Percentiles rank a stretch among this genome's conserved stretches.
Conservation (phyloP, 2,797 vertebrate genomes). For the Scyliorhinus canicula region DNA sequence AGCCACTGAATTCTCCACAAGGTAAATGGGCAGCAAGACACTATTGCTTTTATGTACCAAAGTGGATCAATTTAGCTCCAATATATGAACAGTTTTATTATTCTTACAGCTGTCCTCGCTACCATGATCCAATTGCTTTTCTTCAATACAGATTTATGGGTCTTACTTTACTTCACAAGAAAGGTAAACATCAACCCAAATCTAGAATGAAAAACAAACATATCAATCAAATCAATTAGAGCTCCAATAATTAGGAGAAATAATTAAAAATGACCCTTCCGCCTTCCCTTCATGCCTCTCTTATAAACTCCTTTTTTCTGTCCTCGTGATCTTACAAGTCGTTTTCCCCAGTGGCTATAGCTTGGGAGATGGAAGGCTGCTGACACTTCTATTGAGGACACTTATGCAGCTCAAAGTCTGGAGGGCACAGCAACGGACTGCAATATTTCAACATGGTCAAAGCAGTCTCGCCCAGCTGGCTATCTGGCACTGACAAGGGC, state of each 20-base stretch:
- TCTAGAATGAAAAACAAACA: background rate
- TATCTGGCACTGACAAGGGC: background rate
- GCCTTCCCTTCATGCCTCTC: background rate
- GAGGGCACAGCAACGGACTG: background rate
- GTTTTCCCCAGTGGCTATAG: background rate
- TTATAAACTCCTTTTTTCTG: background rate
- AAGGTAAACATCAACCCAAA: background rate
- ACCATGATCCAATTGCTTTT: background rate
- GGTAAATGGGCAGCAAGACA: background rate
- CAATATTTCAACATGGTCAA: background rate
- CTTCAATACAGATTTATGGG: background rate
- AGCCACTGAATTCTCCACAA: background rate
- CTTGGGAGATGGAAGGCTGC: background rate
- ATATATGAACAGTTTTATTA: background rate
- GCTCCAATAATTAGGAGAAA: background rate
- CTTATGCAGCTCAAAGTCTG: background rate
- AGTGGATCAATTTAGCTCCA: background rate
- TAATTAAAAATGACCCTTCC: background rate
- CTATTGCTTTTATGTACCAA: background rate
- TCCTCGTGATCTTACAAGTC: too few species aligned
- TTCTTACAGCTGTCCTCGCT: background rate
- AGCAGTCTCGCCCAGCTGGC: background rate
- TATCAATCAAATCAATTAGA: background rate
- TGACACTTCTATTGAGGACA: background rate
- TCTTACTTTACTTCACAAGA: background rate